These are phyloP conservation scores for Temnothorax ravouxi DNA, from an alignment of 2,888 invertebrate genomes.

Conservation along the genomic window DNA sequence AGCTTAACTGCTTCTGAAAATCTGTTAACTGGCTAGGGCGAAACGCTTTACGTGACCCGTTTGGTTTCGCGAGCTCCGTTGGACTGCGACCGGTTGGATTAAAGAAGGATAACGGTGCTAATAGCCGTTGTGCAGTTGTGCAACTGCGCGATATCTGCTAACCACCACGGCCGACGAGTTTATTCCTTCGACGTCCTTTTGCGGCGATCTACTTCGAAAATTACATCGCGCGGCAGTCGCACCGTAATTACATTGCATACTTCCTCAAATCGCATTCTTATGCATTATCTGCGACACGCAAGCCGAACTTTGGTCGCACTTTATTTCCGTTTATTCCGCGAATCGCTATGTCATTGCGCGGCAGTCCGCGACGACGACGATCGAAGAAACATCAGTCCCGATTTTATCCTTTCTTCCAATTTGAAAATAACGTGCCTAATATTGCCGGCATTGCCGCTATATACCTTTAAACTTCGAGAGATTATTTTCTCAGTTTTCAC, in stretches of 20 bases:
- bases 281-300: constrained; percentile 50
- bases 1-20: constrained; percentile 49
- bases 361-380: constrained; percentile 3
- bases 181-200: constrained; percentile 27
- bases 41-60: constrained; percentile 35
- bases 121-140: constrained; percentile 47
- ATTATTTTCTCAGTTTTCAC: constrained; percentile 1
- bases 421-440: not conserved
- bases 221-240: constrained; percentile 36
- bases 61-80: constrained; percentile 22
- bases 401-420: not conserved
- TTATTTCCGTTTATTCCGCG: constrained; percentile 40
- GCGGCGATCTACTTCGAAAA: constrained; percentile 46
- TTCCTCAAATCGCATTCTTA: constrained; percentile 43
- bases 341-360: constrained; percentile 31
- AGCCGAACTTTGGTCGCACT: constrained; percentile 31
- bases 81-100: constrained; percentile 37
- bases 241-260: constrained; percentile 34
- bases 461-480: not conserved
- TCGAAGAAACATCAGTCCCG: constrained; percentile 1
- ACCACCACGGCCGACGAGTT: constrained; percentile 40
- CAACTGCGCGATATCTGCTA: constrained; percentile 49
- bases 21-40: constrained; percentile 45
- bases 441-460: not conserved
- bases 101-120: constrained; percentile 51